These are phyloP conservation scores for Aurelia aurita DNA, from an alignment of 30 jellyfish, hydroid and myxozoan genomes.

Conservation along the genomic window DNA sequence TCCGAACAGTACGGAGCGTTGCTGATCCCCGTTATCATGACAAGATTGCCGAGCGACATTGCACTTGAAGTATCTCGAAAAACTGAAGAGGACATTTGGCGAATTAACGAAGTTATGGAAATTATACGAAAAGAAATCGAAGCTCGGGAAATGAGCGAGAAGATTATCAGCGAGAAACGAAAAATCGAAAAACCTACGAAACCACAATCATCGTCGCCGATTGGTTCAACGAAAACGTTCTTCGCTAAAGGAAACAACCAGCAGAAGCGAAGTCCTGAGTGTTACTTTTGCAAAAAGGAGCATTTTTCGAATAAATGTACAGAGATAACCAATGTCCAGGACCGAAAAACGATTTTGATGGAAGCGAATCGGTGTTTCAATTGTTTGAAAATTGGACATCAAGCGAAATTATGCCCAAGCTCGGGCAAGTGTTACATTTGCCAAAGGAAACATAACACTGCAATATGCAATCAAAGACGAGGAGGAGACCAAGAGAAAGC, in stretches of 20 bases:
- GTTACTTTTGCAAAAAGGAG: slow-evolving; percentile 36
- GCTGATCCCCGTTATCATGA: slow-evolving; percentile 30
- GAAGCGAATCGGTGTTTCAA: slow-evolving; percentile 35
- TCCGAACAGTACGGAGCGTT: slow-evolving; percentile 41
- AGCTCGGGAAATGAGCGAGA: slow-evolving; percentile 60
- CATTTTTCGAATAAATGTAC: slow-evolving; percentile 41
- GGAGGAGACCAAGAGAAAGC: background rate
- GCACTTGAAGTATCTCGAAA: slow-evolving; percentile 46
- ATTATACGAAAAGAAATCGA: slow-evolving; percentile 9
- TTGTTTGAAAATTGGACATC: slow-evolving; percentile 52
- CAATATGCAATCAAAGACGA: slow-evolving; percentile 7
- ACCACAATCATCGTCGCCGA: background rate
- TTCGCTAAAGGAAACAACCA: slow-evolving; percentile 1
- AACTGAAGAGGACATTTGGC: slow-evolving; percentile 44
- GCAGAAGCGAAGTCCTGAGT: background rate
- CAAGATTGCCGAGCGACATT: slow-evolving; percentile 41
- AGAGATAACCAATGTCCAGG: slow-evolving; percentile 13
- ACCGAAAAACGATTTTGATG: slow-evolving; percentile 26
- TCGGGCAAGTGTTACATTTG: slow-evolving; percentile 15
- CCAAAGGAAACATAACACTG: slow-evolving; percentile 21
- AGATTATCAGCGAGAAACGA: background rate
- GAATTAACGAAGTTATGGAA: slow-evolving; percentile 24
- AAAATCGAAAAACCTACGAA: background rate
- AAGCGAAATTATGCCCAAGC: slow-evolving; percentile 9
- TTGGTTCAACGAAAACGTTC: slow-evolving; percentile 40